Base-by-base conservation (phyloP, 1,140 invertebrate species). In the Papilio glaucus region DNA sequence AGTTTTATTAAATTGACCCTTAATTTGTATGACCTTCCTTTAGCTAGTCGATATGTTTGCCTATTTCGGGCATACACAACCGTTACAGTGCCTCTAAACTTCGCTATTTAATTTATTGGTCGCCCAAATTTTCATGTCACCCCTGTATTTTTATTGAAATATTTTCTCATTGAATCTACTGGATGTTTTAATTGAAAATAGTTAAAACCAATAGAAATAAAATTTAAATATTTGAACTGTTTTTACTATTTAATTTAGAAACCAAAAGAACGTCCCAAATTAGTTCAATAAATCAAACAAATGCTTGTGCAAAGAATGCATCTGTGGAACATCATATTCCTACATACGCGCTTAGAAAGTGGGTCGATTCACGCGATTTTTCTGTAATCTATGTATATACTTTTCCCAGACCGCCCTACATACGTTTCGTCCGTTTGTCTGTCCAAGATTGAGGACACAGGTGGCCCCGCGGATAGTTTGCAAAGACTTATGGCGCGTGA, bases 321-420 rank as follows among this genome's bases (percentile, higher is more conserved):
- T 84, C 76, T 83, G 80, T 65, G 63, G 77, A 77, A 77, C 79
- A 80, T 81, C 77, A 38, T 38, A 65, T 37, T 42, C 76, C 42
- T 33, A 72, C 79, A 72, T 77, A 62, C 57, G 49, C 24, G 24
- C 33, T 21, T 7, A 21, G 41, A 76, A 81, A 79, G 69, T 82
- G 71, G 80, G 82, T 77, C 80, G 67, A 42, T 71, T 63, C 29
- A 21, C 42, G 61, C 60, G 49, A 76, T 74, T 72, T 74, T 73
- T 70, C 18, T 63, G n/a, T 49, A 33, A 69, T 37, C 21, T 29
- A 69, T 49, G 6, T 24, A 12, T 57, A 57, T 4, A 42, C 13
- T 67, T 67, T 68, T 33, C 42, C 45, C n/a, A 53, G 67, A 33
- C 26, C 67, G 41, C 24, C 41, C 42, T 24, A 69, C 63, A 49